phyloP scores from a whole-genome alignment of 35 echinoderm and acorn worm genomes.

The Heliocidaris erythrogramma region DNA sequence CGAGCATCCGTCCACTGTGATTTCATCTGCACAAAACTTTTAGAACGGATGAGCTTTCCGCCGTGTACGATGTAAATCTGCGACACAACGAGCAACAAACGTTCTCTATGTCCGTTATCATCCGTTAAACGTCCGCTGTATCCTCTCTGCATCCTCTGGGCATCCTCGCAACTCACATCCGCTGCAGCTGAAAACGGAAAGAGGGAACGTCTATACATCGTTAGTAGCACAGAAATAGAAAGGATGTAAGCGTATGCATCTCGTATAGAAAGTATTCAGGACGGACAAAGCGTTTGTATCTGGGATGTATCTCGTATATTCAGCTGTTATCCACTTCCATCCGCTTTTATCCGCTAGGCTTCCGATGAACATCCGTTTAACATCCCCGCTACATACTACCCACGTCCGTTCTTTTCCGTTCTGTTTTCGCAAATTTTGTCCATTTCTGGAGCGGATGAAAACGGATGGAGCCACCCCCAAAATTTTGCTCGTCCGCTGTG shows the following conservation, averaged over 20 bases:
- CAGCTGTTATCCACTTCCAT: slow-evolving; percentile 37
- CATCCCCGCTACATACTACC: slow-evolving; percentile 30
- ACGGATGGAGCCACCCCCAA: not conserved
- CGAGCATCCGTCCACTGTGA: slow-evolving; percentile 35
- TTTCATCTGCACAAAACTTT: slow-evolving; percentile 38
- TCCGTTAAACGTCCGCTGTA: slow-evolving; percentile 9
- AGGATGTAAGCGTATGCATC: too few species aligned
- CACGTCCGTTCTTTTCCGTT: slow-evolving; percentile 34
- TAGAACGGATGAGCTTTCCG: slow-evolving; percentile 24
- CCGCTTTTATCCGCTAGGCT: slow-evolving; percentile 16
- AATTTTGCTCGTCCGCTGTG: slow-evolving; percentile 15
- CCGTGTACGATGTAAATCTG: slow-evolving; percentile 42
- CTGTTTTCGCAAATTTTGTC: slow-evolving; percentile 26
- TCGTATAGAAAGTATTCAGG: too few species aligned
- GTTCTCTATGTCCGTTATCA: slow-evolving; percentile 17
- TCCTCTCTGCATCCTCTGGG: slow-evolving; percentile 25
- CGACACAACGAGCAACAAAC: too few species aligned
- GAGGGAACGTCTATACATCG: too few species aligned
- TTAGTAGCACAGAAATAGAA: too few species aligned
- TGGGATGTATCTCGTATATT: too few species aligned
- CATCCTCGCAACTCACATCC: slow-evolving; percentile 32
- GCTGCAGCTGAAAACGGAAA: slow-evolving; percentile 6
- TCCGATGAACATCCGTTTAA: slow-evolving; percentile 41
- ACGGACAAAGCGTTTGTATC: too few species aligned
- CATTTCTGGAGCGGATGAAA: slow-evolving; percentile 37